A percentile compares a stretch with the other conserved stretches of the same genome.
phyloP scores from a whole-genome alignment of 2,888 invertebrate genomes.

The Noctua pronuba region DNA sequence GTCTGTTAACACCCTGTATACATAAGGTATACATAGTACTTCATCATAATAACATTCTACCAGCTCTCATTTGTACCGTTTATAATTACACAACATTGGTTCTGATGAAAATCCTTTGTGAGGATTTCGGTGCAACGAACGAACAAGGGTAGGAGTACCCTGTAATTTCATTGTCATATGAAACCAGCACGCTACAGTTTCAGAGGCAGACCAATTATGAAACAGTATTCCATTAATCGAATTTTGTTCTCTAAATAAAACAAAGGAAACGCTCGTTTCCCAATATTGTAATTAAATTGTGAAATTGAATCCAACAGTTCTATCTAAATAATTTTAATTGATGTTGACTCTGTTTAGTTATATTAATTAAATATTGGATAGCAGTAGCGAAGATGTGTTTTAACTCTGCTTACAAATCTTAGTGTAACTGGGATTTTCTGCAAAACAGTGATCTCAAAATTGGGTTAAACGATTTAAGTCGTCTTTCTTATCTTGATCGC shows the following conservation, averaged over 20 bases:
- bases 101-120: conserved; percentile 5
- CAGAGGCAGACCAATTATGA: conserved; percentile 34
- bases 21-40: neutral
- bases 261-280: conserved; percentile 46
- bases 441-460: conserved; percentile 31
- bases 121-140: conserved; percentile 21
- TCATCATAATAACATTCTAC: conserved; percentile 4
- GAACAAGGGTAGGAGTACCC: too few relatives aligned
- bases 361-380: conserved; percentile 29
- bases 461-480: conserved; percentile 25
- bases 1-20: too few relatives aligned
- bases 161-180: conserved; percentile 25
- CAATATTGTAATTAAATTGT: conserved; percentile 50
- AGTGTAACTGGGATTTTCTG: conserved; percentile 1
- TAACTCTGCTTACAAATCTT: conserved; percentile 4
- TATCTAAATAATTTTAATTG: conserved; percentile 40
- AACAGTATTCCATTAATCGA: conserved; percentile 50
- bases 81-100: conserved; percentile 21
- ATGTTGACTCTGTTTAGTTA: conserved; percentile 34
- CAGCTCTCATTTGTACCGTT: conserved; percentile 7
- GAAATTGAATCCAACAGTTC: conserved; percentile 32
- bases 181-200: conserved; percentile 19
- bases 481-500: conserved; percentile 34
- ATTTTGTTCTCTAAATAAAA: conserved; percentile 42
- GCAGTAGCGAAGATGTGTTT: neutral